Percentiles rank a stretch among this genome's conserved stretches.
phyloP scores from a whole-genome alignment of 2,888 invertebrate species.

The Xestobium rufovillosum region DNA sequence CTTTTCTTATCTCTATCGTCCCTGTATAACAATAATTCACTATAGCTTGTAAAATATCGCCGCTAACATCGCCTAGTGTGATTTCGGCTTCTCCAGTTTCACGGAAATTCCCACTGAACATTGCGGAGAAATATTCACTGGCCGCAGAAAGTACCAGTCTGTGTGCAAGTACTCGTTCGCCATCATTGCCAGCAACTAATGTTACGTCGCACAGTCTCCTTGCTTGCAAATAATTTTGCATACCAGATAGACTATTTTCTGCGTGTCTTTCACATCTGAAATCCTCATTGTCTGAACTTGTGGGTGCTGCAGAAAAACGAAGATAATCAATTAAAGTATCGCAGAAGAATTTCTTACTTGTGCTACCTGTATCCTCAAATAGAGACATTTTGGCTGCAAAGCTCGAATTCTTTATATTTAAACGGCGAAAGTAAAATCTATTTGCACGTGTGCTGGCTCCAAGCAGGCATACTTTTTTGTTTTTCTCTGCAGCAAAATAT shows the following conservation, averaged over 20 bases:
- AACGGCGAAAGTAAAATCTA: no score
- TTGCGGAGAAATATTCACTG: no score
- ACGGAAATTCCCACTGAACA: no score
- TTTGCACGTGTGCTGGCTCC: no score
- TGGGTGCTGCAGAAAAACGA: slow-evolving; percentile 51
- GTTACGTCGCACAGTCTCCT: slow-evolving; percentile 83
- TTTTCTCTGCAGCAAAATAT: no score
- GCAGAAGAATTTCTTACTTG: slow-evolving; percentile 50
- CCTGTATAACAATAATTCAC: slow-evolving; percentile 91
- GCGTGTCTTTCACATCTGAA: slow-evolving; percentile 74
- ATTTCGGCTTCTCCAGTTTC: no score
- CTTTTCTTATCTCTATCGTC: no score
- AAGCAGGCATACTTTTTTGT: no score
- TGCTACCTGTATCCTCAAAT: slow-evolving; percentile 34
- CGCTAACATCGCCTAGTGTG: no score
- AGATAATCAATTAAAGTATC: slow-evolving; percentile 61
- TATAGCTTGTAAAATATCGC: slow-evolving; percentile 75
- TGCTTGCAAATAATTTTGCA: slow-evolving; percentile 74
- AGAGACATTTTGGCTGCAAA: no score
- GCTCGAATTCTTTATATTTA: no score
- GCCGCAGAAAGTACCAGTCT: slow-evolving; percentile 84
- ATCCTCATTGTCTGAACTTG: slow-evolving; percentile 67
- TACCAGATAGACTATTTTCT: slow-evolving; percentile 69
- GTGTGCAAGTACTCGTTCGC: slow-evolving; percentile 47
- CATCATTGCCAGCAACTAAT: slow-evolving; percentile 67